Percentiles rank a stretch among this genome's conserved stretches.
These are phyloP conservation scores for Uloborus diversus DNA, from an alignment of 1,140 invertebrate species.

Conservation along the genomic window DNA sequence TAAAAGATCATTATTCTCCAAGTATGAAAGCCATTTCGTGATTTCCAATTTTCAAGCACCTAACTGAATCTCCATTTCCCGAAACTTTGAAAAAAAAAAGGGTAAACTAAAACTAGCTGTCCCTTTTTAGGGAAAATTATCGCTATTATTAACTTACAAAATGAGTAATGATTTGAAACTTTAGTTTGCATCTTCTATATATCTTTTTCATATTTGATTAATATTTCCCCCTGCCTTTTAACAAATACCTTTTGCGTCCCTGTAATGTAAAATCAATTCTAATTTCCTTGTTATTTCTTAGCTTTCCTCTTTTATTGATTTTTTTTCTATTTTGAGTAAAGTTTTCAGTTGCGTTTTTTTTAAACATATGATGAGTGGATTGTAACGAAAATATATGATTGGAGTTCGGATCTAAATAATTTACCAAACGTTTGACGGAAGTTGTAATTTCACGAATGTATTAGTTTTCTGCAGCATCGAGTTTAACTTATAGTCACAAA, in stretches of 20 bases:
- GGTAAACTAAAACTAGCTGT: slow-evolving; percentile 5
- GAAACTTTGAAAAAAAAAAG: slow-evolving; percentile 44
- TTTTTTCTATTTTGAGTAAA: too few species aligned
- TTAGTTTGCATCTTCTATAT: slow-evolving; percentile 23
- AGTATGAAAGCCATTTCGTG: neutral
- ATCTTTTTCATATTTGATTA: slow-evolving; percentile 28
- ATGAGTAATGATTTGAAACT: slow-evolving; percentile 41
- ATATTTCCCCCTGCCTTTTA: slow-evolving; percentile 26
- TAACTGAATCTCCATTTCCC: neutral
- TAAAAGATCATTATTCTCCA: too few species aligned
- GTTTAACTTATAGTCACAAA: too few species aligned
- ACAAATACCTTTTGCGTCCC: slow-evolving; percentile 15
- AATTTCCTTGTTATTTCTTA: slow-evolving; percentile 32
- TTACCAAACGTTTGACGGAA: too few species aligned
- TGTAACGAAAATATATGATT: too few species aligned
- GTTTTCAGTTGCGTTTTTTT: too few species aligned
- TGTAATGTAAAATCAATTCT: slow-evolving; percentile 51
- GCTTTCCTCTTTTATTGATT: too few species aligned
- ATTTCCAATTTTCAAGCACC: slow-evolving; percentile 34
- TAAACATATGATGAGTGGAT: too few species aligned
- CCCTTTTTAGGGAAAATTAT: slow-evolving; percentile 28
- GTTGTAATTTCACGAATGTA: too few species aligned
- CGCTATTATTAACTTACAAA: slow-evolving; percentile 27
- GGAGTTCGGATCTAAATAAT: too few species aligned
- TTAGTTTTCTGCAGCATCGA: too few species aligned